Percentiles rank a stretch among this genome's conserved stretches.
Evolutionary conservation across 2,113 vertebrate species (phyloP).

Genomic region (Pseudonaja textilis): DNA sequence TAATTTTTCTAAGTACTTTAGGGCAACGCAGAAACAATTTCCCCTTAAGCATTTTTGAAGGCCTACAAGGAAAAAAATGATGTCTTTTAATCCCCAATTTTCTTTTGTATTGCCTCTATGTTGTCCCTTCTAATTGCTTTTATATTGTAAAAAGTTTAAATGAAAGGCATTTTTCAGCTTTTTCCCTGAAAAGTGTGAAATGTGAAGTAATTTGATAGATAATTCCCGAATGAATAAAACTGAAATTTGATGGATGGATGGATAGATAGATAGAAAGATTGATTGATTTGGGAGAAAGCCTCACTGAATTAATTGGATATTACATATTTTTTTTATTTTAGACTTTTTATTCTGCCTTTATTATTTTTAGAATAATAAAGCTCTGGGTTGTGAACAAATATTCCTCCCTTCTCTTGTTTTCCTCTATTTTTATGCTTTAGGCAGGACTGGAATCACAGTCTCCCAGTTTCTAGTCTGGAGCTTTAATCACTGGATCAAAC

Average conservation of each 20-base stretch:
- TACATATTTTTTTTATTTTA: no score
- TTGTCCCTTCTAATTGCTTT: background rate
- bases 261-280: no score
- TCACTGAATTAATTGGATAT: background rate
- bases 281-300: background rate
- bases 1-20: background rate
- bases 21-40: background rate
- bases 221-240: background rate
- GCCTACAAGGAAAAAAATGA: background rate
- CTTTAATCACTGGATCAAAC: no score
- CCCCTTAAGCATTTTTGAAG: background rate
- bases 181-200: background rate
- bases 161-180: background rate
- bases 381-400: no score
- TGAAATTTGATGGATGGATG: background rate
- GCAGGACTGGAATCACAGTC: no score
- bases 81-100: background rate
- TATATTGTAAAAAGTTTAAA: background rate
- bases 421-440: no score
- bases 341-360: no score
- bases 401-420: no score
- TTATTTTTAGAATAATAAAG: no score
- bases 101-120: background rate
- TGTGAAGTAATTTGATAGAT: background rate
- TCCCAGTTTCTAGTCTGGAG: no score